Evolutionary conservation across 2,888 invertebrate genomes (phyloP).

Genomic region (Tinea pellionella): DNA sequence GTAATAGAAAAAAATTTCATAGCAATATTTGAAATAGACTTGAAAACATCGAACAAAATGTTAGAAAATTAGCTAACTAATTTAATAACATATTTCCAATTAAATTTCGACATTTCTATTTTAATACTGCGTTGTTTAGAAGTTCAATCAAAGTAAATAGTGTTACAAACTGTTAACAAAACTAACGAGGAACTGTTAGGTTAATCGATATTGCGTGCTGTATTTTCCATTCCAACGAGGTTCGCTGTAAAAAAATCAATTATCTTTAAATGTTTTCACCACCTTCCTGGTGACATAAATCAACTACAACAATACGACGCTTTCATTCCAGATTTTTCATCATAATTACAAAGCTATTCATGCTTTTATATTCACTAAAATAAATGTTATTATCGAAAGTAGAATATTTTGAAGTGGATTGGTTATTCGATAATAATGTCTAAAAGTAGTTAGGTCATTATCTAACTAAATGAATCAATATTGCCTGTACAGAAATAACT

Average conservation of each 20-base stretch:
- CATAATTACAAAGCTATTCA: neutral
- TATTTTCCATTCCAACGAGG: slow-evolving; percentile 12
- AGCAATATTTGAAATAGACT: too few species aligned
- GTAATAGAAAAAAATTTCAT: neutral
- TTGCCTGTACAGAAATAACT: too few species aligned
- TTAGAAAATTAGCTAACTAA: neutral
- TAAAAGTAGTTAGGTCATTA: too few species aligned
- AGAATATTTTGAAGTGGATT: too few species aligned
- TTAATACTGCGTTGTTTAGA: neutral
- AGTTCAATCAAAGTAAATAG: neutral
- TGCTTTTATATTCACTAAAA: too few species aligned
- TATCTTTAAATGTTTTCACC: slow-evolving; percentile 17
- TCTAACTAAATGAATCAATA: too few species aligned
- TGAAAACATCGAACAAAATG: neutral
- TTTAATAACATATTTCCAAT: neutral
- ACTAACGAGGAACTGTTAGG: slow-evolving; percentile 4
- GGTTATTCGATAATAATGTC: too few species aligned
- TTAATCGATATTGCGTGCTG: slow-evolving; percentile 19
- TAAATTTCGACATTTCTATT: neutral
- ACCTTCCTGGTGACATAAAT: slow-evolving; percentile 16
- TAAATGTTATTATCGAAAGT: too few species aligned
- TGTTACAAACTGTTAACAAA: neutral
- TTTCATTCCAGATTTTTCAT: neutral
- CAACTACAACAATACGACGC: neutral
- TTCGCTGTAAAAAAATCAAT: slow-evolving; percentile 18